phyloP scores from a whole-genome alignment of 2,113 vertebrate species.

The Oxyura jamaicensis region DNA sequence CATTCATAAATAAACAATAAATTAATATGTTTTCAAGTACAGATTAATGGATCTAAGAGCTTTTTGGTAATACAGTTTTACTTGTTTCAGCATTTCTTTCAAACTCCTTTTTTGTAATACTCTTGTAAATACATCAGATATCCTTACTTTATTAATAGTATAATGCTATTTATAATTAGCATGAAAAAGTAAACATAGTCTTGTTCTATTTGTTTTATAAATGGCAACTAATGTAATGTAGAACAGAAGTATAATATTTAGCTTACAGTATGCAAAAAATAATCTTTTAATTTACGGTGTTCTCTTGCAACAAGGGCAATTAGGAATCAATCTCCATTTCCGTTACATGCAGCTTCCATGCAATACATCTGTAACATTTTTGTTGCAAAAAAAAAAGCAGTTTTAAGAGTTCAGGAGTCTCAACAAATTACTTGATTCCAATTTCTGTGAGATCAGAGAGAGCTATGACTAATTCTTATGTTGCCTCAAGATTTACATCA shows the following conservation, averaged over 20 bases:
- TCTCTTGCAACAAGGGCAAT: accelerated
- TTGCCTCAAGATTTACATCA: not conserved
- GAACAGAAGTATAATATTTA: not conserved
- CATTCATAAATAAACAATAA: not conserved
- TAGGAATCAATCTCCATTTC: not conserved
- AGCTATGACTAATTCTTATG: not conserved
- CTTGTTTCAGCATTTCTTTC: conserved; percentile 3
- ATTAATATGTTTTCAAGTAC: not conserved
- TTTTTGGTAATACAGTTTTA: not conserved
- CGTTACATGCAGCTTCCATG: not conserved
- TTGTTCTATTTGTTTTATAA: conserved; percentile 24
- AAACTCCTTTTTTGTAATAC: not conserved
- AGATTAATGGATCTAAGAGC: not conserved
- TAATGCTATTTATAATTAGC: conserved; percentile 12
- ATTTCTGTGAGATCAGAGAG: not conserved
- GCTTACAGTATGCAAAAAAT: not conserved
- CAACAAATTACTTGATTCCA: not conserved
- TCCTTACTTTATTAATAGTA: conserved; percentile 7
- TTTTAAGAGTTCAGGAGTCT: not conserved
- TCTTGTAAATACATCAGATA: not conserved
- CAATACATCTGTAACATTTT: not conserved
- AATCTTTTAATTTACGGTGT: not conserved
- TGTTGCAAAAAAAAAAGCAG: not conserved
- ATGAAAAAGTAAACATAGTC: not conserved
- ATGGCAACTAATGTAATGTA: conserved; percentile 17